A percentile compares a stretch with the other conserved stretches of the same genome.
Conservation (phyloP, 2,888 invertebrate genomes). For the Argyresthia albistria region DNA sequence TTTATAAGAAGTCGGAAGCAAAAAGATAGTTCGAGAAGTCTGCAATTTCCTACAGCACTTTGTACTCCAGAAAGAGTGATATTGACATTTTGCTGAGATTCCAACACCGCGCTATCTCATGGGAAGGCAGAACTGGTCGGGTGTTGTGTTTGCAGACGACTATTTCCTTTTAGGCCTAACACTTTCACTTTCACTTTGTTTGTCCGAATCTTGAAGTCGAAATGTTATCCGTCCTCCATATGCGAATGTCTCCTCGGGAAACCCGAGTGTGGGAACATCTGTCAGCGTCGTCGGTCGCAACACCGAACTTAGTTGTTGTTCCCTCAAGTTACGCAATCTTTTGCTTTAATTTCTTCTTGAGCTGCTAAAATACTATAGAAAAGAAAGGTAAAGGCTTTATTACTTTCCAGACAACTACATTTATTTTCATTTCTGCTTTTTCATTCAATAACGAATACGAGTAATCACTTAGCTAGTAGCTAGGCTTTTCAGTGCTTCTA, state of each 20-base stretch:
- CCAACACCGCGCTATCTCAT: constrained; percentile 11
- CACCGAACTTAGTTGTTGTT: no score
- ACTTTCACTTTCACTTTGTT: constrained; percentile 28
- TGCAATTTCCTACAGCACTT: constrained; percentile 15
- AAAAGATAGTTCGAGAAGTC: constrained; percentile 10
- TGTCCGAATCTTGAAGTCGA: constrained; percentile 8
- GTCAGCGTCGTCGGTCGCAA: constrained; percentile 12
- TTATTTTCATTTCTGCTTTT: no score
- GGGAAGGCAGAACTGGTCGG: constrained; percentile 8
- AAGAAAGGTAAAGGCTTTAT: no score
- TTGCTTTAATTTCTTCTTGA: no score
- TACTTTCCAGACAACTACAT: no score
- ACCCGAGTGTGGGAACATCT: neutral
- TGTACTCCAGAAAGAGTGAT: constrained; percentile 16
- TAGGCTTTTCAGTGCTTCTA: no score
- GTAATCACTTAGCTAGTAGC: no score
- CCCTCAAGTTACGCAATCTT: no score
- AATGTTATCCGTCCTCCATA: neutral
- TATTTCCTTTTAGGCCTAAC: constrained; percentile 31
- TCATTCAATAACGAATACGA: no score
- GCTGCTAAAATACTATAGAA: no score
- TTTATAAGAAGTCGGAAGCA: constrained; percentile 9
- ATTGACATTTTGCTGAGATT: constrained; percentile 26
- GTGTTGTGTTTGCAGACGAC: neutral
- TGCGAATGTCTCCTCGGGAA: neutral